A percentile compares a stretch with the other conserved stretches of the same genome.
Evolutionary conservation across 2,113 vertebrate genomes (phyloP).

Genomic region (Eubucco bourcierii): DNA sequence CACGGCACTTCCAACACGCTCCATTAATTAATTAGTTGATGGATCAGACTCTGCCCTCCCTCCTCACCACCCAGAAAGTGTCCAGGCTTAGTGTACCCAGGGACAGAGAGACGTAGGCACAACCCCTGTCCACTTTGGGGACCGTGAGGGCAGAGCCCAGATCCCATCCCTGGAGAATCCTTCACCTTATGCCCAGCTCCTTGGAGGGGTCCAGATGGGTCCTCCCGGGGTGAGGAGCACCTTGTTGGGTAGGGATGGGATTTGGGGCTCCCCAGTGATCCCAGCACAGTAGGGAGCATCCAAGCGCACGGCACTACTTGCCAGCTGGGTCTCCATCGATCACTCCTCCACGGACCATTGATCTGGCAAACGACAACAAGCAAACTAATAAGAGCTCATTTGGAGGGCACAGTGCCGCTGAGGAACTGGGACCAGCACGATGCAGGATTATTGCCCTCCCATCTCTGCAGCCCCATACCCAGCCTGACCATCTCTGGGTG

Average conservation of each 20-base stretch:
- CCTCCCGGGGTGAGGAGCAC: rapidly evolving
- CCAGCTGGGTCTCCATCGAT: constrained; percentile 78
- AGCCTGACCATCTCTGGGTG: background rate
- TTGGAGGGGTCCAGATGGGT: no score
- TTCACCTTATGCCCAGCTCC: background rate
- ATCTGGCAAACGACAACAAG: constrained; percentile 86
- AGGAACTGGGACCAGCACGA: background rate
- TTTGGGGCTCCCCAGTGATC: background rate
- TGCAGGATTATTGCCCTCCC: background rate
- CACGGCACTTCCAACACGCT: background rate
- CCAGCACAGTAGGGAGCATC: background rate
- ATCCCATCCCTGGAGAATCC: background rate
- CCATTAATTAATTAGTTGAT: constrained; percentile 52
- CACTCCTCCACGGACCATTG: constrained; percentile 80
- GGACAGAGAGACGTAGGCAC: rapidly evolving
- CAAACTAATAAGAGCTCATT: constrained; percentile 77
- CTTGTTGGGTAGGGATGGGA: background rate
- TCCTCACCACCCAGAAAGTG: background rate
- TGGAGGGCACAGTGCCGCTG: background rate
- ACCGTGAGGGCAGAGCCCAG: background rate
- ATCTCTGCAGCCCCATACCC: rapidly evolving
- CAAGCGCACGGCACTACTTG: constrained; percentile 68
- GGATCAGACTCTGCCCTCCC: background rate
- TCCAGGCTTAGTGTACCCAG: rapidly evolving
- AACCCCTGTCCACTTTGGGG: background rate